Percentiles rank a stretch among this genome's conserved stretches.
phyloP scores from a whole-genome alignment of 2,113 vertebrate genomes.

The Tilapia sparmanii region DNA sequence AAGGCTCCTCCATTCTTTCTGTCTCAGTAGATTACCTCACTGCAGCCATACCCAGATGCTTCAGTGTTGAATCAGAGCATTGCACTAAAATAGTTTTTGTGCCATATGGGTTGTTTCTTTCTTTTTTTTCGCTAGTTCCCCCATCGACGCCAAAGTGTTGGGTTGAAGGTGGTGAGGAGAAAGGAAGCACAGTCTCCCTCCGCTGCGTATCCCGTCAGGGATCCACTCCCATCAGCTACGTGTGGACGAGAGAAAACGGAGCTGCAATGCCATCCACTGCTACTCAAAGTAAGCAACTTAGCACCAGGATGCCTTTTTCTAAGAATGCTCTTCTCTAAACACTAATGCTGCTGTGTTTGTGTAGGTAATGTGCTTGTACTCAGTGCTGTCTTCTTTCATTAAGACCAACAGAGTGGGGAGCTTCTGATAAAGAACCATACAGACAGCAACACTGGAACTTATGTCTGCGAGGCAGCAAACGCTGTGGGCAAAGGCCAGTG shows the following conservation, averaged over 20 bases:
- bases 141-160: conserved; percentile 79
- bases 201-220: conserved; percentile 74
- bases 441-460: conserved; percentile 69
- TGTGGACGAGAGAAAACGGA: conserved; percentile 75
- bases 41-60: background rate
- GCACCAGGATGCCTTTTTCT: background rate
- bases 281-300: conserved; percentile 31
- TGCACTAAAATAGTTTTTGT: background rate
- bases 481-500: conserved; percentile 77
- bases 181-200: conserved; percentile 71
- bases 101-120: background rate
- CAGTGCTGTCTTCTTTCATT: background rate
- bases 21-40: background rate
- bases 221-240: conserved; percentile 74
- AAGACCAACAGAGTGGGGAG: conserved; percentile 72
- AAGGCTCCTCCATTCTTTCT: background rate
- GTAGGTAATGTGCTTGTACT: background rate
- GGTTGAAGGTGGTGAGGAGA: conserved; percentile 72
- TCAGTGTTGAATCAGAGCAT: background rate
- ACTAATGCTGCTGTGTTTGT: background rate
- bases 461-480: conserved; percentile 79
- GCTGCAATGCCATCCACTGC: conserved; percentile 47
- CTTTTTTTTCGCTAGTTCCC: conserved; percentile 58
- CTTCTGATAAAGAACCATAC: conserved; percentile 77
- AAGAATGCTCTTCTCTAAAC: background rate